phyloP scores from a whole-genome alignment of 2,888 invertebrate species.

The Timema podura region DNA sequence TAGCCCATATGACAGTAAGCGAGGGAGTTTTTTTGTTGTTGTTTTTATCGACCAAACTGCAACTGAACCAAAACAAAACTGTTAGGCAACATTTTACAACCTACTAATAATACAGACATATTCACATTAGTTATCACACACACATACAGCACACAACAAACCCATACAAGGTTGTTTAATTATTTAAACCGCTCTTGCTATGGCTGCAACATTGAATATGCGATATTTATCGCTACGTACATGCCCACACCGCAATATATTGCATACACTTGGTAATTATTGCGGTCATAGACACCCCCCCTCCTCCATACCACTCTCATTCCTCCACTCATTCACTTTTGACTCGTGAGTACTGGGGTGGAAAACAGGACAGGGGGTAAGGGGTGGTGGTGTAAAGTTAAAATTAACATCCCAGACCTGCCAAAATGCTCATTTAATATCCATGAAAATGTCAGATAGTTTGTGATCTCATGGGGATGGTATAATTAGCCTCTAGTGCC shows the following conservation, averaged over 20 bases:
- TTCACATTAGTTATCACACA: no score
- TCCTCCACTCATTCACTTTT: constrained; percentile 3
- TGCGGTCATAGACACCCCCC: constrained; percentile 22
- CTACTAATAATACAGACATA: no score
- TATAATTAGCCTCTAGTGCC: no score
- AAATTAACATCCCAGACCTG: constrained; percentile 28
- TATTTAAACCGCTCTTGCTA: neutral
- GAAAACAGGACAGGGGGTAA: no score
- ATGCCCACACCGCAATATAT: constrained; percentile 27
- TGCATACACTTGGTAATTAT: constrained; percentile 27
- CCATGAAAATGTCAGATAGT: constrained; percentile 26
- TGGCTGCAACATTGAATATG: constrained; percentile 19
- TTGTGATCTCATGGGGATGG: constrained; percentile 13
- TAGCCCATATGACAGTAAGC: no score
- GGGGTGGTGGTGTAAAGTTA: constrained; percentile 25
- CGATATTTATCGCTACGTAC: constrained; percentile 25
- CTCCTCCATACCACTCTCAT: neutral
- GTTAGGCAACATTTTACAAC: no score
- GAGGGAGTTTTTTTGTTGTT: no score
- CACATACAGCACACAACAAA: no score
- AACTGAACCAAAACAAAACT: no score
- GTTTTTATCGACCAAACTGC: no score
- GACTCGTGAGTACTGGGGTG: neutral
- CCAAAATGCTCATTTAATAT: constrained; percentile 31
- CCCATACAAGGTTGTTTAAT: no score